Evolutionary conservation across 2,888 invertebrate species (phyloP), one percentile per base, ranked within the genome.

Genomic region (Drosophila prostipennis): DNA sequence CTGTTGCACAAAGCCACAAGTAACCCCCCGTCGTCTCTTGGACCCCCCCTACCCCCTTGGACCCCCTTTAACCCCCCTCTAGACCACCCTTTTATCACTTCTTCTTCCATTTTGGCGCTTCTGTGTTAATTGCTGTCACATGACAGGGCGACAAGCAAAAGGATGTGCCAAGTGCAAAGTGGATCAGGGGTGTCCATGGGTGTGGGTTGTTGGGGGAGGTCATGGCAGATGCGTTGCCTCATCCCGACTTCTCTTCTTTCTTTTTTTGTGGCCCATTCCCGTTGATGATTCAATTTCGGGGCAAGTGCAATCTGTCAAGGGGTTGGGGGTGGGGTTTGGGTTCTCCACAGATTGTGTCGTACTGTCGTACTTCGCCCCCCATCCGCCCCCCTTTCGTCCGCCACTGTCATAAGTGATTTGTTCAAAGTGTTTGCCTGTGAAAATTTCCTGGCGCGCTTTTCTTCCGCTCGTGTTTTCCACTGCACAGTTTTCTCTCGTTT

Each of bases 91-190:
- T 63, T 59, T 37, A 58, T 42, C 76, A 64, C 74, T 81, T 74
- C 70, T 26, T 36, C 16, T 42, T 42, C 32, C 45, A 29, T 37
- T 46, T 60, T 37, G 60, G 60, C 78, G 74, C 72, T 80, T 86
- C 74, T 78, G 80, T 86, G 84, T 86, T 83, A 83, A 83, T 83
- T 83, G 82, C 82, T 83, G 86, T 82, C 81, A 86, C 77, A 80
- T 77, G 79, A 75, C 79, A 78, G 37, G 70, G 74, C 77, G 73
- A 72, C 77, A 72, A 58, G 63, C 71, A 67, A 79, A 76, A 82
- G 86, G 64, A 72, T 72, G 72, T 64, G 54, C 45, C 53, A 72
- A 70, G 45, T 61, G 45, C 19, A 57, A 34, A 49, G 60, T 54
- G 60, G 45, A 59, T 48, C 42, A 60, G 60, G 59, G 37, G 43